Evolutionary conservation across 1,140 invertebrate genomes (phyloP), one percentile per base, ranked within the genome.

Genomic region (Spodoptera litura): DNA sequence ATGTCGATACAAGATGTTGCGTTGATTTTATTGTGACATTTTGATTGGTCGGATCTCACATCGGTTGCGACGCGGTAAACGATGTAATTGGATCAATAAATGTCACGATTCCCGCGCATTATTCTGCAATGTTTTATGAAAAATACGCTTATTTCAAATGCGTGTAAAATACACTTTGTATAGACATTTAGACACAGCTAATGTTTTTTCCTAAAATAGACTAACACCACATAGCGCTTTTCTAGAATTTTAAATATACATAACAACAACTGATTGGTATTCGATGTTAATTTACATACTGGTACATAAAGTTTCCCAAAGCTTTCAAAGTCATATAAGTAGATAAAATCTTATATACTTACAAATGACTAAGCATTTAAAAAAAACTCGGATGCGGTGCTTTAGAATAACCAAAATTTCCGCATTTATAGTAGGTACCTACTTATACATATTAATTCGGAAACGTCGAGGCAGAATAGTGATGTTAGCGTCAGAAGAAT

Each of bases 41-140:
- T 55, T 80, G 79, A 68, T 83, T 76, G 78, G 59, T 55, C 58
- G 66, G 83, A 78, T 73, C 68, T 70, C 4, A 56, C 31, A 71
- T 79, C 58, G 72, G 13, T 38, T 58, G 64, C 27, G 78, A 84
- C 81, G 74, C 68, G 75, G 80, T 80, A 83, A 84, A 79, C 56
- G 79, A 44, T 74, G 78, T 86, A 87, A 85, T 85, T 85, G 80
- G 75, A 81, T 49, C 72, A 88, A 81, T 58, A 80, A 81, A 83
- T 76, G 79, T 81, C 82, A 83, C 80, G 81, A 82, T 74, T 62
- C 44, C 53, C 8, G 11, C 10, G 51, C 20, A 74, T 51, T 62
- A 61, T 74, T 56, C 15, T 31, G 72, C 25, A 61, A 74, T 5
- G 38, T 20, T 8, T 35, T 49, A 74, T 49, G 58, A 70, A 70